These are phyloP conservation scores for Hypomecis punctinalis DNA, from an alignment of 2,888 invertebrate genomes.

Conservation along the genomic window DNA sequence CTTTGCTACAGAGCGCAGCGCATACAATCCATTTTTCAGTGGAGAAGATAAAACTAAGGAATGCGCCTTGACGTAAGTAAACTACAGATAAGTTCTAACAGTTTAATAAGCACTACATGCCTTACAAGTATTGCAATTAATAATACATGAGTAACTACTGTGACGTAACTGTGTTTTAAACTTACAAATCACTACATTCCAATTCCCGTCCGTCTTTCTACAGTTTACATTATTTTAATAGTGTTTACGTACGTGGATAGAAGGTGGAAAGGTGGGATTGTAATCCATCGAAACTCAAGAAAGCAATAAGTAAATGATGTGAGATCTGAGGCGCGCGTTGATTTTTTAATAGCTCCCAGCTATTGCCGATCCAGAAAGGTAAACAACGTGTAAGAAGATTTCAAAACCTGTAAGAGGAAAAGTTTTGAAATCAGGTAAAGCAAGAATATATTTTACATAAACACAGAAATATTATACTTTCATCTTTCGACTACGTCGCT, in stretches of 20 bases:
- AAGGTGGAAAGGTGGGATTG: constrained; percentile 3
- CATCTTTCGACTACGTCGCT: too few species aligned
- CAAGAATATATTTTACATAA: too few species aligned
- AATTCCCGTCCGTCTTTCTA: constrained; percentile 5
- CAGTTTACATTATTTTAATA: constrained; percentile 12
- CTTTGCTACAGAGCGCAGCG: constrained; percentile 43
- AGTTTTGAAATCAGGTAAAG: constrained; percentile 14
- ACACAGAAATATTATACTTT: too few species aligned
- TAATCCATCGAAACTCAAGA: constrained; percentile 5
- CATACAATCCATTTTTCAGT: constrained; percentile 36
- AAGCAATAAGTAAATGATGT: constrained; percentile 2
- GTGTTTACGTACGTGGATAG: constrained; percentile 3
- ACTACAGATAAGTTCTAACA: constrained; percentile 1
- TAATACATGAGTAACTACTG: not conserved
- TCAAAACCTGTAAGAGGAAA: constrained; percentile 66
- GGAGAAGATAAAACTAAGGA: constrained; percentile 4
- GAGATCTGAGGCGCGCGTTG: not conserved
- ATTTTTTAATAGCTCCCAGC: constrained; percentile 4
- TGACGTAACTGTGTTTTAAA: not conserved
- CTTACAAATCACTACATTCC: not conserved
- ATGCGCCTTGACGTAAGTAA: not conserved
- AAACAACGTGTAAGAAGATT: constrained; percentile 71
- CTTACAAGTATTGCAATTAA: not conserved
- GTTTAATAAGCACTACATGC: too few species aligned
- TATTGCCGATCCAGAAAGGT: constrained; percentile 65